Base-by-base conservation (phyloP, 2,888 invertebrate genomes). In the Thera obeliscata region DNA sequence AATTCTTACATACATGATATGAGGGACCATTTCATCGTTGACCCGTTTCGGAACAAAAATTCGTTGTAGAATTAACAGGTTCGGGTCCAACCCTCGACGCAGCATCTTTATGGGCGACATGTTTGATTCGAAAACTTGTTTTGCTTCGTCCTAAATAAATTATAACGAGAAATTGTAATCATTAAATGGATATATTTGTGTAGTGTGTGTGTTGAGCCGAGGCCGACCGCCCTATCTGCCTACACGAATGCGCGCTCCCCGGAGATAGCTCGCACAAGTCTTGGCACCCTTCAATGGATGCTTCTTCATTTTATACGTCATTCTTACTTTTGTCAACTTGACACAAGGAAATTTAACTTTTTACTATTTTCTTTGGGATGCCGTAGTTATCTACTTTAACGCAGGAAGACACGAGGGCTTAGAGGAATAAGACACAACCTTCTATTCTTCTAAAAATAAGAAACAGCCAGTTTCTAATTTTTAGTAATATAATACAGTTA, bases 51-150 rank as follows among this genome's bases (percentile, higher is more conserved):
- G 80, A 81, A 87, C 87, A 89, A 91, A 90, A 84, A 87, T 87
- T 88, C 85, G 86, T 90, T 91, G 88, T 89, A 85, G 86, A 89
- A 89, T 88, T 88, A 90, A 88, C 88, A 82, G 84, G 85, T 85
- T 81, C 82, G 82, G 83, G 89, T 86, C 88, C 93, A 91, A 87
- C 91, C 93, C 91, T 91, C 89, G 84, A 84, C 83, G 87, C 88
- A 89, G 88, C 91, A 92, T 93, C 93, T 93, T 93, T 93, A 93
- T 92, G 91, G 92, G 91, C 92, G 93, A 93, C 93, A 92, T 90
- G 89, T 92, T 93, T 92, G 91, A 93, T 91, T 93, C 92, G 90
- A 91, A 91, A 93, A 93, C 93, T 93, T 93, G 93, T 93, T 93
- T 91, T 92, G 91, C 90, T 90, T 90, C 93, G 87, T 89, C 89